phyloP scores from a whole-genome alignment of 2,888 invertebrate species.

The Abrostola triplasia region DNA sequence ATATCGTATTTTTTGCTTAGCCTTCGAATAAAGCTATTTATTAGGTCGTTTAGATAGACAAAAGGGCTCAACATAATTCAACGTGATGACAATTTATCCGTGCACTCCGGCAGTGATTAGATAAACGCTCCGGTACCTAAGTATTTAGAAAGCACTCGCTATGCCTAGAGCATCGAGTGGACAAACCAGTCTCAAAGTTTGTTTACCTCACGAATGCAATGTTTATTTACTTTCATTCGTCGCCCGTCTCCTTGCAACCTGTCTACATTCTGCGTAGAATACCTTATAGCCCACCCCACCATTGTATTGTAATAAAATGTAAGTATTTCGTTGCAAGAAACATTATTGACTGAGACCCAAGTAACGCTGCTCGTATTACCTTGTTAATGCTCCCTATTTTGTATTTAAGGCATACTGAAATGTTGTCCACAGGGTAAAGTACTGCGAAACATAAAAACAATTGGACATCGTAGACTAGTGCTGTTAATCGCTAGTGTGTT shows the following conservation, averaged over 20 bases:
- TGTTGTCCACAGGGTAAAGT: too few species aligned
- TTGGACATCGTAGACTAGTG: too few species aligned
- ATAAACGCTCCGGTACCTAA: slow-evolving; percentile 42
- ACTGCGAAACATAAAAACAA: too few species aligned
- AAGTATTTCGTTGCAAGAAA: slow-evolving; percentile 29
- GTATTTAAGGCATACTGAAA: too few species aligned
- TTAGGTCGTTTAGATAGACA: slow-evolving; percentile 16
- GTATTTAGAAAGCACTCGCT: slow-evolving; percentile 74
- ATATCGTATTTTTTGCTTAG: neutral
- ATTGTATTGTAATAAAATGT: slow-evolving; percentile 47
- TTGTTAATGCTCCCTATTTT: slow-evolving; percentile 2
- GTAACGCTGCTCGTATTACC: slow-evolving; percentile 7
- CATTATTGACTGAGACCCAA: slow-evolving; percentile 20
- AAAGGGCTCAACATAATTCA: slow-evolving; percentile 25
- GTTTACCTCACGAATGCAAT: slow-evolving; percentile 81
- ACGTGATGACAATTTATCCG: slow-evolving; percentile 34
- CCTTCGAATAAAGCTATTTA: neutral
- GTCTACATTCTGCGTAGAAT: slow-evolving; percentile 60
- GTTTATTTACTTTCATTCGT: slow-evolving; percentile 86
- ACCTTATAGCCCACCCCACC: slow-evolving; percentile 34
- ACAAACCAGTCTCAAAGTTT: slow-evolving; percentile 77
- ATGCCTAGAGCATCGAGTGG: slow-evolving; percentile 56
- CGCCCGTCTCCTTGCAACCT: slow-evolving; percentile 62
- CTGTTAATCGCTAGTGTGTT: too few species aligned
- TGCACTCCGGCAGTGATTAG: slow-evolving; percentile 38